Evolutionary conservation across 1,140 invertebrate species (phyloP), one percentile per base, ranked within the genome.

Genomic region (Stegodyphus dumicola): DNA sequence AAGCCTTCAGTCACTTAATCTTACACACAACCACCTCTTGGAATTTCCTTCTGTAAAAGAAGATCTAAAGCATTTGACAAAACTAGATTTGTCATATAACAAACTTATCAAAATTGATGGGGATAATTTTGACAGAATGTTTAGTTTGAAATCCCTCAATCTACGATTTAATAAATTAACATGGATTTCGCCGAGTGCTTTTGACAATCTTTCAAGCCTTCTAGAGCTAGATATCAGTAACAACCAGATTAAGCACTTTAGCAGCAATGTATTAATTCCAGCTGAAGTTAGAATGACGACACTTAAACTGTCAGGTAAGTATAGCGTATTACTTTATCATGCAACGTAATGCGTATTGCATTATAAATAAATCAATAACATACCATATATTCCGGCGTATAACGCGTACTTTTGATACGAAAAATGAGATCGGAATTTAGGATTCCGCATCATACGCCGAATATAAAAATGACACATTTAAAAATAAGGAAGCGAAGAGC

Each of bases 141-240:
- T 67, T 51, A 86, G 80, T 56, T 56, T 86, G 54, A 79, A 70
- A 53, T 75, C 48, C 6, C 18, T 86, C 15, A 92, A 95, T 90
- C 91, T 97, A n/a, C 94, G 93, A 88, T 94, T 95, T 4, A 97
- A 97, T 90, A 95, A 94, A 92, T 94, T 97, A 88, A 94, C 94
- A 1, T 92, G 92, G 0, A 93, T 97, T 56, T 94, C 95, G 9
- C 92, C 92, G 33, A 95, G 96, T 73, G 93, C 95, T 66, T 97
- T 97, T 89, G 93, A 92, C 88, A 94, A 94, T 17, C 90, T 96
- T 33, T 94, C 95, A 88, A 95, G 95, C 90, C 91, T 97, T 11
- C 91, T 93, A 70, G 90, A 94, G 18, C 91, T 98, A 49, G 95
- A 97, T 90, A 92, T 97, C 51, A 95, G 95, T 87, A 93, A 93